Percentiles rank a stretch among this genome's conserved stretches.
phyloP scores from a whole-genome alignment of 2,888 invertebrate genomes.

The Epinotia ramella region DNA sequence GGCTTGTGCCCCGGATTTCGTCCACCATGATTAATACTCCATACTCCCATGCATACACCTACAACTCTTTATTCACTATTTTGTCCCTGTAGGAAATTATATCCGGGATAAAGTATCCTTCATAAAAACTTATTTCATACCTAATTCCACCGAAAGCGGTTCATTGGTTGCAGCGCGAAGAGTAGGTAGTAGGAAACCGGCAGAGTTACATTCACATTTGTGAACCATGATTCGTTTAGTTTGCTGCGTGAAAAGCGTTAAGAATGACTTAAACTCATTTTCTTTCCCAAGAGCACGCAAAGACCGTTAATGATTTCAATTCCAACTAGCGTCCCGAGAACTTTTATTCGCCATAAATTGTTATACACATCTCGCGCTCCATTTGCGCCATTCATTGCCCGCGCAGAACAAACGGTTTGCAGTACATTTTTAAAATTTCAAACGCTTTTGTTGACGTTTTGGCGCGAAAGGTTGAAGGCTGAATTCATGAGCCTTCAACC shows the following conservation, averaged over 20 bases:
- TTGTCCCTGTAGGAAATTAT: too few species aligned
- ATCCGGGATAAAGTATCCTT: too few species aligned
- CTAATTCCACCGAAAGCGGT: too few species aligned
- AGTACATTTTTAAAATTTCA: conserved; percentile 1
- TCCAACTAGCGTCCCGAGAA: not conserved
- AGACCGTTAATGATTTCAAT: conserved; percentile 20
- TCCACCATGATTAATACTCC: too few species aligned
- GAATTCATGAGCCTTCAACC: too few species aligned
- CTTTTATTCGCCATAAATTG: conserved; percentile 19
- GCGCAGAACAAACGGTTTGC: not conserved
- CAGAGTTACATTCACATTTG: too few species aligned
- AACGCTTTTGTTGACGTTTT: not conserved
- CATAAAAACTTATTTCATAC: too few species aligned
- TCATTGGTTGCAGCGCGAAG: too few species aligned
- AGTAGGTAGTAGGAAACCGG: too few species aligned
- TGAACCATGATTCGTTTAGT: not conserved
- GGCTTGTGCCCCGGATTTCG: too few species aligned
- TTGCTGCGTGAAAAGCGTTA: not conserved
- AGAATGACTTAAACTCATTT: not conserved
- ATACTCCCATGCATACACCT: too few species aligned
- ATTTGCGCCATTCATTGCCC: conserved; percentile 23
- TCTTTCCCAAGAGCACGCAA: conserved; percentile 10
- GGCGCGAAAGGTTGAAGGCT: not conserved
- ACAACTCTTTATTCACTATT: too few species aligned
- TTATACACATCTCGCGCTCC: conserved; percentile 28